Evolutionary conservation across 2,888 invertebrate species (phyloP).

Genomic region (Oasisia sp.): DNA sequence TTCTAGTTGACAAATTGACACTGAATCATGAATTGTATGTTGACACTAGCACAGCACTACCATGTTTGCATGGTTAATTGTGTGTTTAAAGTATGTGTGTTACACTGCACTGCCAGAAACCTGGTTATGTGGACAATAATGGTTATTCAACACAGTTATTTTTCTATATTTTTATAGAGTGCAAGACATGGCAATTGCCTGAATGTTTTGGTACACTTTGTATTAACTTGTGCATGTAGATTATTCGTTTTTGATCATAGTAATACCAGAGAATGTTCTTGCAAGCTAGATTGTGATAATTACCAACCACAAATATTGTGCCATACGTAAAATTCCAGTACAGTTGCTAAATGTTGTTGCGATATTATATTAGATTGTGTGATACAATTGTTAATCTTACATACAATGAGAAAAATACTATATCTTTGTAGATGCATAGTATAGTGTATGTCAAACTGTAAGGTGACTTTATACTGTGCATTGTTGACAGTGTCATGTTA

Average conservation of each 20-base stretch:
- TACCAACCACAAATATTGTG: too few species aligned
- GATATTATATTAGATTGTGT: neutral
- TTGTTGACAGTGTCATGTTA: neutral
- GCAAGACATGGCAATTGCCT: neutral
- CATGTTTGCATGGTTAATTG: neutral
- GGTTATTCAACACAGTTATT: neutral
- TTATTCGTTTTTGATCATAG: neutral
- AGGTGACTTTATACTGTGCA: neutral
- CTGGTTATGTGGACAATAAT: neutral
- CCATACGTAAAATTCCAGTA: too few species aligned
- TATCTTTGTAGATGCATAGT: neutral
- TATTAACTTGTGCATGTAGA: neutral
- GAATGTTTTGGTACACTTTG: neutral
- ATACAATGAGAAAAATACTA: neutral
- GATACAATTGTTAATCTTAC: neutral
- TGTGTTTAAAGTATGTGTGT: neutral
- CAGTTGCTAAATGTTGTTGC: too few species aligned
- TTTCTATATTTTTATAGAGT: neutral
- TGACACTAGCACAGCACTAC: neutral
- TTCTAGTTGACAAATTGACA: neutral
- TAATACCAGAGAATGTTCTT: neutral
- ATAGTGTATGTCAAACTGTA: neutral
- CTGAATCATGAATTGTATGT: neutral
- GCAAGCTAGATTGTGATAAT: too few species aligned
- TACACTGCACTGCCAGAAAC: neutral